These are phyloP conservation scores for Argyrosomus regius DNA, from an alignment of 2,797 vertebrate genomes.

Conservation along the genomic window DNA sequence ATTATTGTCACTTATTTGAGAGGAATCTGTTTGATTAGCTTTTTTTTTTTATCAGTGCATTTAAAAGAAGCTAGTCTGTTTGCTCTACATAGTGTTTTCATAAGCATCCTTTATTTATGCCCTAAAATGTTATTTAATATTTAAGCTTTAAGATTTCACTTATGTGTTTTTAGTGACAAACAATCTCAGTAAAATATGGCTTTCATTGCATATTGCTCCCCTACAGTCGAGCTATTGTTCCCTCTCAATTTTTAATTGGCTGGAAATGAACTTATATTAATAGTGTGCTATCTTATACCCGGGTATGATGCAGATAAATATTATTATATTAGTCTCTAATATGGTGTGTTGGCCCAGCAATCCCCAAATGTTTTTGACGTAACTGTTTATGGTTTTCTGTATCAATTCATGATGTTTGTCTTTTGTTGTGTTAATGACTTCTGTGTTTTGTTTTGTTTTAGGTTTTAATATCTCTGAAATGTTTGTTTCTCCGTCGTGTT, in stretches of 20 bases:
- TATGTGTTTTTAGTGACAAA: conserved; percentile 26
- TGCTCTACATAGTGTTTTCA: conserved; percentile 27
- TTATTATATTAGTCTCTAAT: conserved; percentile 75
- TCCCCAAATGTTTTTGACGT: conserved; percentile 54
- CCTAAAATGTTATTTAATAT: conserved; percentile 17
- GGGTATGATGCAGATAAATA: conserved; percentile 75
- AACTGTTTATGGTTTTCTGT: conserved; percentile 61
- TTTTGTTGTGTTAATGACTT: conserved; percentile 68
- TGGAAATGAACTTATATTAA: conserved; percentile 66
- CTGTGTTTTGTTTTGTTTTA: conserved; percentile 55
- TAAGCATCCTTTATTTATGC: conserved; percentile 17
- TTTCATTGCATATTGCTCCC: conserved; percentile 74
- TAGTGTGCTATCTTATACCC: conserved; percentile 71
- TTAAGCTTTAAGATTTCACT: conserved; percentile 17
- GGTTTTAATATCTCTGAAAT: conserved; percentile 58
- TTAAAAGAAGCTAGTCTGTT: conserved; percentile 29
- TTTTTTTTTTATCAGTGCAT: conserved; percentile 9
- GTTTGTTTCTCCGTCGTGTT: conserved; percentile 65
- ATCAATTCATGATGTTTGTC: conserved; percentile 61
- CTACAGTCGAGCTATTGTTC: conserved; percentile 35
- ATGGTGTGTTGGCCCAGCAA: conserved; percentile 75
- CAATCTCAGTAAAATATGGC: conserved; percentile 20
- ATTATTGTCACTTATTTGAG: background rate
- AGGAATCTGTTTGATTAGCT: conserved; percentile 22
- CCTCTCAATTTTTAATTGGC: conserved; percentile 64